Base-by-base conservation (phyloP, 2,888 invertebrate genomes). In the Nineta flava region DNA sequence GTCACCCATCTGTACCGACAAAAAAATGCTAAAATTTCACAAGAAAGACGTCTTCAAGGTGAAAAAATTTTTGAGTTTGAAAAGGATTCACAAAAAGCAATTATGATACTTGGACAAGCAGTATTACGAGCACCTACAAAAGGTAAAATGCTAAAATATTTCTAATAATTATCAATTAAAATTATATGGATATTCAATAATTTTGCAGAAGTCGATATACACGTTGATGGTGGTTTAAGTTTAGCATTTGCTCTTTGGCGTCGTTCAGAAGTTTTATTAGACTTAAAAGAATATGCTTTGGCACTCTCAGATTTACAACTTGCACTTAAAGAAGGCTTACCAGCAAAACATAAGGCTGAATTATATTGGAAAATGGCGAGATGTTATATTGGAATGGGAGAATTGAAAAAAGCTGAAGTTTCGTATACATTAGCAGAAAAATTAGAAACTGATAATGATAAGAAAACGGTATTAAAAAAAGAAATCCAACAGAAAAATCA, bases 311-410 rank as follows among this genome's bases (percentile, higher is more conserved):
- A 88, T 62, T 65, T 86, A 3, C 79, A 80, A 57, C 60, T 79
- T 53, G 79, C 83, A 0, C 61, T 79, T 3, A 77, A 77, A 53
- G 75, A 77, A 59, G 73, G 76, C 2, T 66, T 83, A 4, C 78
- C 81, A 0, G 72, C 72, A 1, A 73, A 72, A 51, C 70, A 74
- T 65, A 76, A 81, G 52, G 71, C 75, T 0, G 77, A 80, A 52
- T 79, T 83, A 53, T 85, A 81, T 59, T 75, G 78, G 66, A 70
- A 78, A 55, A 78, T 84, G 76, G 80, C 80, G 0, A 72, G 79
- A 50, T 82, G 83, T 53, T 83, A 83, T 58, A 67, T 68, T 72
- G 77, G 72, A 10, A 63, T 77, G 53, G 73, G 73, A 0, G 79
- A 82, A 55, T 61, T 65, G 1, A 71, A 75, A 1, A 73, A 78